Conservation (phyloP, 2,797 vertebrate species). For the Malurus splendens region DNA sequence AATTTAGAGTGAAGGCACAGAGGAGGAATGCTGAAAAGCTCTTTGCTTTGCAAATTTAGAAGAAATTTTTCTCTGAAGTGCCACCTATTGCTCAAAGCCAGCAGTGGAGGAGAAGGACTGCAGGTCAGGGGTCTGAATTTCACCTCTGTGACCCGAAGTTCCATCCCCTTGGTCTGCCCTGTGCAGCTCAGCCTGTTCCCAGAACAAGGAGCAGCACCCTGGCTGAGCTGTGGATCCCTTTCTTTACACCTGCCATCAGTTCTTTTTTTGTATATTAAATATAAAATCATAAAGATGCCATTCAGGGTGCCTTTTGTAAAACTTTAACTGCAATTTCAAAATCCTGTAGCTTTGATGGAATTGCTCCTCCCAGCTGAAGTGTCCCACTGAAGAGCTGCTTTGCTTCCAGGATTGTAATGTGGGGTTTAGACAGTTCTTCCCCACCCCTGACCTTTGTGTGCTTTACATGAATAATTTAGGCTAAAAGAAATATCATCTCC, state of each 20-base stretch:
- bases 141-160: neutral
- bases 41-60: neutral
- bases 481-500: neutral
- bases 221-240: fast-evolving
- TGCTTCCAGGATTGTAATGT: fast-evolving
- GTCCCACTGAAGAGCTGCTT: neutral
- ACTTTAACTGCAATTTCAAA: neutral
- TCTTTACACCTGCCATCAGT: neutral
- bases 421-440: neutral
- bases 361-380: neutral
- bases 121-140: neutral
- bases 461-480: neutral
- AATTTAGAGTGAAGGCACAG: neutral
- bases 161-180: fast-evolving
- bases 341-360: neutral
- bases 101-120: fast-evolving
- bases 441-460: neutral
- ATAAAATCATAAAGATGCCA: neutral
- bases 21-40: neutral
- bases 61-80: neutral
- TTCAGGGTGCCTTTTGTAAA: neutral
- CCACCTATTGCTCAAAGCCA: neutral
- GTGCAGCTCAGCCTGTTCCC: neutral
- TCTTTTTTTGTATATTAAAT: neutral
- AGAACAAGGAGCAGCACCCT: fast-evolving